These are phyloP conservation scores for Alentia gelatinosa DNA, from an alignment of 2,888 invertebrate species.

Conservation along the genomic window DNA sequence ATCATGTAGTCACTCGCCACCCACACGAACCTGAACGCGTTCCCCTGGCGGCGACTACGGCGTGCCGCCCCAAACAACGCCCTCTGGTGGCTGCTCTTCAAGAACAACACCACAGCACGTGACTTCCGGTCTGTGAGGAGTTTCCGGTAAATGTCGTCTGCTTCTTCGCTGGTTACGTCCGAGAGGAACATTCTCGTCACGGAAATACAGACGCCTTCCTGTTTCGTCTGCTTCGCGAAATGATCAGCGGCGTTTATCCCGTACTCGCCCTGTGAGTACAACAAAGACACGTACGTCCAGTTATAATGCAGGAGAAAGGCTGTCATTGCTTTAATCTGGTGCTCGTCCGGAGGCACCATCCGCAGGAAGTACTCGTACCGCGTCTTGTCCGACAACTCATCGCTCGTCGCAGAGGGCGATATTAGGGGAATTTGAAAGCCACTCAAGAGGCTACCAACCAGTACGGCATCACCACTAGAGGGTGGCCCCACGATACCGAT, in stretches of 20 bases:
- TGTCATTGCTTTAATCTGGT: constrained; percentile 57
- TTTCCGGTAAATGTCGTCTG: background rate
- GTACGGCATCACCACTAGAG: background rate
- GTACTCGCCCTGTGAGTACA: constrained; percentile 82
- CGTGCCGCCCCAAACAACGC: background rate
- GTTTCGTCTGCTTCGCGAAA: background rate
- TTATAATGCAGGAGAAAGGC: background rate
- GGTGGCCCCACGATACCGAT: background rate
- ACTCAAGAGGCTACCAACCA: constrained; percentile 62
- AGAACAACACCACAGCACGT: constrained; percentile 44
- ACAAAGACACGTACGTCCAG: background rate
- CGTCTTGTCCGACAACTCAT: constrained; percentile 59
- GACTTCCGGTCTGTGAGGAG: background rate
- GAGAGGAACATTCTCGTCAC: background rate
- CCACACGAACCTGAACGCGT: background rate
- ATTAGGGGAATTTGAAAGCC: constrained; percentile 63
- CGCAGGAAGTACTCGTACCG: constrained; percentile 65
- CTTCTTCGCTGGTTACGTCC: background rate
- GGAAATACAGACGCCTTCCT: constrained; percentile 32
- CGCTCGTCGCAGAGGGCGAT: constrained; percentile 65
- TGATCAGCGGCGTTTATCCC: constrained; percentile 59
- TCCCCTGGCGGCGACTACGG: background rate
- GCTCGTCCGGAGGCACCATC: constrained; percentile 65
- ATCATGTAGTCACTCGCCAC: background rate
- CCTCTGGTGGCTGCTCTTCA: constrained; percentile 6